Conservation (phyloP, 2,113 vertebrate genomes). For the Propithecus coquereli region DNA sequence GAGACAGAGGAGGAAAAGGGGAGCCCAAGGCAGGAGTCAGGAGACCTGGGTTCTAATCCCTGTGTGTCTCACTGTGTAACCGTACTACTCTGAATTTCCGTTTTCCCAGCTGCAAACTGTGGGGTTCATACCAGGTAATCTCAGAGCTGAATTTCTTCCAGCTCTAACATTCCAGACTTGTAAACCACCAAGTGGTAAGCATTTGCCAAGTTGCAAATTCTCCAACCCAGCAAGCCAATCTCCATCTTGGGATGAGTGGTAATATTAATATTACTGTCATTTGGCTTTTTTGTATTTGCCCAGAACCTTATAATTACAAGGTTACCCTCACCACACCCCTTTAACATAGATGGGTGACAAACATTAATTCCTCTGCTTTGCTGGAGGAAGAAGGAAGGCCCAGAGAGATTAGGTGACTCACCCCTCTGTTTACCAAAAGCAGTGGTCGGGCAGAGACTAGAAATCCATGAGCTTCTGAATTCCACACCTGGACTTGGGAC, state of each 20-base stretch:
- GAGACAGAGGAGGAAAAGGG: not conserved
- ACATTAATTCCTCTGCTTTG: not conserved
- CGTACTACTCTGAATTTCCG: not conserved
- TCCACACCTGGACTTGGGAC: not conserved
- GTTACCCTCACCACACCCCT: not conserved
- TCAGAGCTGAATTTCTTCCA: conserved; percentile 42
- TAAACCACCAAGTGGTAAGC: conserved; percentile 20
- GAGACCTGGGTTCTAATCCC: not conserved
- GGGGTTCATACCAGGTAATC: conserved; percentile 30
- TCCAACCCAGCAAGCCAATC: not conserved
- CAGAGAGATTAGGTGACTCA: not conserved
- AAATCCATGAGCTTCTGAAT: not conserved
- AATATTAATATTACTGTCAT: not conserved
- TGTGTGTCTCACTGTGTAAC: not conserved
- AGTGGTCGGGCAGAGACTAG: not conserved
- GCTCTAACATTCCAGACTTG: conserved; percentile 28
- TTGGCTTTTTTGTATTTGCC: not conserved
- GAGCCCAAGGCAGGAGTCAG: not conserved
- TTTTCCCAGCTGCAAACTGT: not conserved
- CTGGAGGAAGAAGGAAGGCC: not conserved
- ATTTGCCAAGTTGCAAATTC: conserved; percentile 24
- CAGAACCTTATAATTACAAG: conserved; percentile 45
- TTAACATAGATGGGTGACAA: conserved; percentile 14
- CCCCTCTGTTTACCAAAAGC: not conserved
- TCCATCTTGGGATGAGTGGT: not conserved